phyloP scores from a whole-genome alignment of 1,140 invertebrate species.

The Brachionus manjavacas region DNA sequence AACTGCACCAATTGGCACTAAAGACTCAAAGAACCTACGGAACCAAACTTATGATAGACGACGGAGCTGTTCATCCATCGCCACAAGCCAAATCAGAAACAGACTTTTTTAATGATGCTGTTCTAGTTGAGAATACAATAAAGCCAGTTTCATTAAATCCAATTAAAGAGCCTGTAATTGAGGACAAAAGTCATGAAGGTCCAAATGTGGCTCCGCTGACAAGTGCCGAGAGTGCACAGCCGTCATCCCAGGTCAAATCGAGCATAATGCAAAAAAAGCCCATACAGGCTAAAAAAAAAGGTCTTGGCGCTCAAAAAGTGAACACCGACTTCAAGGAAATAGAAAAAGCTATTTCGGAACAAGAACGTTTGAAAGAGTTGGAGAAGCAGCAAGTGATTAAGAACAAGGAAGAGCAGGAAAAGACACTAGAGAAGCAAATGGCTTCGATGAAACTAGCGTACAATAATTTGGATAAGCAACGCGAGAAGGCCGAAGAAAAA shows the following conservation, averaged over 20 bases:
- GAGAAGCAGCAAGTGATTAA: conserved; percentile 59
- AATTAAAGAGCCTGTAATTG: neutral
- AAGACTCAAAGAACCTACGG: conserved; percentile 83
- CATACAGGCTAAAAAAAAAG: conserved; percentile 63
- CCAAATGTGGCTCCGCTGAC: conserved; percentile 58
- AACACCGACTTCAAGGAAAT: conserved; percentile 87
- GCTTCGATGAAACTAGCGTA: conserved; percentile 80
- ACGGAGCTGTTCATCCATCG: neutral
- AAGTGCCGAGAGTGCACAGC: conserved; percentile 60
- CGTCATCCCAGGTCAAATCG: neutral
- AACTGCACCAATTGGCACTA: conserved; percentile 64
- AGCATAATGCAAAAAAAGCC: conserved; percentile 13
- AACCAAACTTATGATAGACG: conserved; percentile 66
- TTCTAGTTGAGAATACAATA: neutral
- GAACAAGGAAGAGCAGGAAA: conserved; percentile 62
- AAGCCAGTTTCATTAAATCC: neutral
- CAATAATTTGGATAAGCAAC: conserved; percentile 72
- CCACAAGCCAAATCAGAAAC: neutral
- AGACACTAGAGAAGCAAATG: conserved; percentile 56
- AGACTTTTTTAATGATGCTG: neutral
- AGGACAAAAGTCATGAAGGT: conserved; percentile 47
- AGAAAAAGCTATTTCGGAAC: conserved; percentile 76
- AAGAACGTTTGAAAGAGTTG: conserved; percentile 66
- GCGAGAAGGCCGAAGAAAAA: conserved; percentile 72
- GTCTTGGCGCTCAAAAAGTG: conserved; percentile 91